These are phyloP conservation scores for Phaenicophaeus curvirostris DNA, from an alignment of 2,797 vertebrate species.

Conservation along the genomic window DNA sequence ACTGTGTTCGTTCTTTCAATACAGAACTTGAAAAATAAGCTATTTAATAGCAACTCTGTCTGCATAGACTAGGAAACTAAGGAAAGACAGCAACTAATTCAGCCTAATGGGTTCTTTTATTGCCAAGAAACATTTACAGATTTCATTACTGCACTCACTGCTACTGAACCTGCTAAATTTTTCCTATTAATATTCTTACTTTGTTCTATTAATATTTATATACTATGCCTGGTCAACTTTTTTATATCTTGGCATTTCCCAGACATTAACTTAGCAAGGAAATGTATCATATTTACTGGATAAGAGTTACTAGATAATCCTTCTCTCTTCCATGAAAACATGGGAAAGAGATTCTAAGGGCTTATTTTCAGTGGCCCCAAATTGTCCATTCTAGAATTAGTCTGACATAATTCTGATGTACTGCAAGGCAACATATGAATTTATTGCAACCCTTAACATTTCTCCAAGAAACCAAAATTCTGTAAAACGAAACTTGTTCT, in stretches of 20 bases:
- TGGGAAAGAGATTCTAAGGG: background rate
- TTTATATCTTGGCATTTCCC: background rate
- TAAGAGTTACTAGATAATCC: background rate
- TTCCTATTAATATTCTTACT: background rate
- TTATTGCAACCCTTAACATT: background rate
- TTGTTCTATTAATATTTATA: slow-evolving; percentile 3
- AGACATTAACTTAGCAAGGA: background rate
- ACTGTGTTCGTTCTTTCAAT: background rate
- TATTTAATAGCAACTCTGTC: background rate
- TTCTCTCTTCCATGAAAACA: background rate
- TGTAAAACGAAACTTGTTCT: background rate
- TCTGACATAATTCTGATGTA: background rate
- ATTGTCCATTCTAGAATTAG: background rate
- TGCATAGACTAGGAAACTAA: background rate
- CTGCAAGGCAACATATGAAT: background rate
- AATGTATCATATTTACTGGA: background rate
- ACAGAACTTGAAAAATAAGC: background rate
- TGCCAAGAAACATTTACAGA: background rate
- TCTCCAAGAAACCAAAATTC: background rate
- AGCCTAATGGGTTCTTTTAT: accelerated
- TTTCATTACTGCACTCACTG: background rate
- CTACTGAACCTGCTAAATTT: background rate
- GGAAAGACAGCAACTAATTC: background rate
- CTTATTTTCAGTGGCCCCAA: background rate
- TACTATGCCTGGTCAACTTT: background rate